phyloP scores from a whole-genome alignment of 2,113 vertebrate genomes.

The Ceuthmochares aereus region DNA sequence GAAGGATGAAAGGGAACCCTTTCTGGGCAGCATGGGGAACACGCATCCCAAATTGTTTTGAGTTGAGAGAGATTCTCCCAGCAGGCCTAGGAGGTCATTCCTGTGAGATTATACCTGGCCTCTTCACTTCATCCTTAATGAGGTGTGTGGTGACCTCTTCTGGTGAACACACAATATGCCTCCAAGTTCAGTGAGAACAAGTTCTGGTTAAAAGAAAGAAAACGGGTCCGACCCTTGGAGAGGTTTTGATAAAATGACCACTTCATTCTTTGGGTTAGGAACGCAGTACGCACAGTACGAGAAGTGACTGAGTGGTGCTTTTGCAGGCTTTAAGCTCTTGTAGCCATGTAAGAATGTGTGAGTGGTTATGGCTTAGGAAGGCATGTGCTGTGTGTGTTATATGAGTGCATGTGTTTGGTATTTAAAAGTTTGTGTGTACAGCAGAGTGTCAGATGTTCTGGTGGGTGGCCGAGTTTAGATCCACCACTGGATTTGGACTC shows the following conservation, averaged over 20 bases:
- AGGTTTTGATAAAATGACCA: neutral
- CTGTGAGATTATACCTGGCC: neutral
- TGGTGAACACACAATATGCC: neutral
- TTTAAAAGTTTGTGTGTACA: neutral
- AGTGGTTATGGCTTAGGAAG: neutral
- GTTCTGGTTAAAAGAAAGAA: neutral
- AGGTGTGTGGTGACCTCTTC: conserved; percentile 51
- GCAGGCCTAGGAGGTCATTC: neutral
- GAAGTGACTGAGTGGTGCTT: neutral
- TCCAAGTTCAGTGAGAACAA: fast-evolving
- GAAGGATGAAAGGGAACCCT: neutral
- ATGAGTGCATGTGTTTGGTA: neutral
- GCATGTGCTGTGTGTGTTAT: neutral
- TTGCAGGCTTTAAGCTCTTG: neutral
- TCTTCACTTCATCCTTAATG: neutral
- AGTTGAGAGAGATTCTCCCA: neutral
- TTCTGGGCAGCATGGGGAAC: neutral
- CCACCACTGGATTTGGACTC: neutral
- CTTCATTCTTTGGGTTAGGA: neutral
- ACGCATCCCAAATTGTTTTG: fast-evolving
- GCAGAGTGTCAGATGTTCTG: neutral
- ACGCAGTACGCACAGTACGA: fast-evolving
- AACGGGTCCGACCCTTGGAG: neutral
- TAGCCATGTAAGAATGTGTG: neutral
- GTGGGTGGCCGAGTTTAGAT: neutral